Evolutionary conservation across 2,888 invertebrate genomes (phyloP).

Genomic region (Oscheius onirici): DNA sequence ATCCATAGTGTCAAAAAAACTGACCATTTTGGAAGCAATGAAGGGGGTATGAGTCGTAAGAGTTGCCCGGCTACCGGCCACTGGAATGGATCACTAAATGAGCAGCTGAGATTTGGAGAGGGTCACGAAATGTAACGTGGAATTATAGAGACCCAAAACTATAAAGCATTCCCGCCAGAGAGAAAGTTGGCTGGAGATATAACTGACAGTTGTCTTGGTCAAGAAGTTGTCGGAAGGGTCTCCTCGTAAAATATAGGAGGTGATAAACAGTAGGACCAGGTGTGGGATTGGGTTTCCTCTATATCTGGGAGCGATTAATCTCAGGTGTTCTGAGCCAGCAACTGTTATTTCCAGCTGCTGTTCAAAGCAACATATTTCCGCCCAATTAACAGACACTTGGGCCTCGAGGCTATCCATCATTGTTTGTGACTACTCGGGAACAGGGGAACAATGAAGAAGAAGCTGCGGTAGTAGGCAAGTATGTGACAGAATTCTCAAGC

Average conservation of each 20-base stretch:
- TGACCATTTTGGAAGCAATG: not conserved
- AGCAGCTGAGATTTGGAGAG: no score
- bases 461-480: not conserved
- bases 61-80: not conserved
- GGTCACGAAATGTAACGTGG: no score
- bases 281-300: constrained; percentile 18
- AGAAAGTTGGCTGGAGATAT: no score
- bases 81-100: no score
- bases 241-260: no score
- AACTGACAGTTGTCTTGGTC: not conserved
- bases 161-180: no score
- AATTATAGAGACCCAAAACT: no score
- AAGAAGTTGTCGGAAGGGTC: not conserved
- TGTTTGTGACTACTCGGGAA: not conserved
- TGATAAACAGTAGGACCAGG: not conserved
- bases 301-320: constrained; percentile 12
- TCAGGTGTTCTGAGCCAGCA: constrained; percentile 25
- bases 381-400: constrained; percentile 10
- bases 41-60: not conserved
- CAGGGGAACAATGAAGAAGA: not conserved
- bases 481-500: no score
- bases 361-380: constrained; percentile 33
- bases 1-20: not conserved
- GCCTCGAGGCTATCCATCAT: constrained; percentile 12
- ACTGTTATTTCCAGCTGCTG: constrained; percentile 29